Evolutionary conservation across 2,888 invertebrate genomes (phyloP).

Genomic region (Ochlodes sylvanus): DNA sequence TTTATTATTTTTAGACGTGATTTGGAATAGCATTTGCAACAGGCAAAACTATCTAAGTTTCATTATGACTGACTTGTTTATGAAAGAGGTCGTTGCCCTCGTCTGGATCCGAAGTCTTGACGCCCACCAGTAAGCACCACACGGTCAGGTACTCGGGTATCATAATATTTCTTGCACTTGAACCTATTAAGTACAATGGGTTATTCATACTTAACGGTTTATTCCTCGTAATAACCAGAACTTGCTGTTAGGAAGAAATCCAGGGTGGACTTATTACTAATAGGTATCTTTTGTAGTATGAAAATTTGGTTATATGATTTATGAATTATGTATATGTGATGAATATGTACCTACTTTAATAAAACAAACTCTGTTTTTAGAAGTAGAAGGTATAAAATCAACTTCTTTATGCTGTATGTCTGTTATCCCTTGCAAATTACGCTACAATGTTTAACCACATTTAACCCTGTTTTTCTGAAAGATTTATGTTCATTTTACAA

Average conservation of each 20-base stretch:
- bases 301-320: no score
- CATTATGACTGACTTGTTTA: slow-evolving; percentile 32
- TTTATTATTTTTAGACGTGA: slow-evolving; percentile 26
- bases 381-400: no score
- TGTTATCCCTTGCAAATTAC: no score
- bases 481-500: no score
- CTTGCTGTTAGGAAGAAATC: background rate
- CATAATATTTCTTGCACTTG: slow-evolving; percentile 26
- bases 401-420: no score
- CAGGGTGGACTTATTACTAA: background rate
- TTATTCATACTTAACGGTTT: slow-evolving; percentile 5
- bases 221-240: background rate
- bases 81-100: slow-evolving; percentile 28
- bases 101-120: slow-evolving; percentile 16
- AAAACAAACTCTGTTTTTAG: no score
- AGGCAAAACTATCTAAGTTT: slow-evolving; percentile 26
- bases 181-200: slow-evolving; percentile 11
- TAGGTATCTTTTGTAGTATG: no score
- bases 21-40: slow-evolving; percentile 17
- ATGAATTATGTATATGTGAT: no score
- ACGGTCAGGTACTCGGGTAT: slow-evolving; percentile 13
- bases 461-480: no score
- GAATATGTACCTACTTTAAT: no score
- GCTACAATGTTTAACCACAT: no score
- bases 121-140: slow-evolving; percentile 28